Base-by-base conservation (phyloP, 2,888 invertebrate genomes). In the Ametastegia equiseti region DNA sequence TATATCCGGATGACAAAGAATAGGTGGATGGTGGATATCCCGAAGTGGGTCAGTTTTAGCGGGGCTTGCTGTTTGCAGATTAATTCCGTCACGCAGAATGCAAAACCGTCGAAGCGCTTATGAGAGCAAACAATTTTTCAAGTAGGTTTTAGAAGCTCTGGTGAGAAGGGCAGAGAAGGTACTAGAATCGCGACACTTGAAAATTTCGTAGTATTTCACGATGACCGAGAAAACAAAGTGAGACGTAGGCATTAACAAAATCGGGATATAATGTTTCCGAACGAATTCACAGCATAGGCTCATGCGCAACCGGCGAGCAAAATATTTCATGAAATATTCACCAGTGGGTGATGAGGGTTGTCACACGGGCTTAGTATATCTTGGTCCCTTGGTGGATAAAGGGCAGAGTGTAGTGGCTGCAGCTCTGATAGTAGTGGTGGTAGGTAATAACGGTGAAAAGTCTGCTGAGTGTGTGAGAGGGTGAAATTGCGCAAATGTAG, bases 271-370 rank as follows among this genome's bases (percentile, higher is more conserved):
- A 47, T 60, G 73, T 54, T 45, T 36, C 27, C 36, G 23, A 36
- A 73, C 80, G 73, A 73, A 30, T 75, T 67, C 30, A 80, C 27
- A 60, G 60, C 15, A 30, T 50, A 47, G 63, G 69, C 33, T n/a
- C 39, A 42, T 39, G 63, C 57, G 67, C n/a, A 63, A 50, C 23
- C 30, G 15, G 75, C 42, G 73, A 57, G 33, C 33, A 75, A 75
- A 75, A 75, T 75, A 75, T 75, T 75, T 75, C 80, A 81, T 86
- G 83, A 86, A 86, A 86, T 86, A 86, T 86, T 86, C 83, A 86
- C 84, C 83, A 65, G 82, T 84, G 83, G 84, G 84, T 86, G 86
- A 86, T 83, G 86, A 86, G 85, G 80, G 80, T 75, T 75, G 75
- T 75, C 33, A n/a, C 75, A 36, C 19, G 71, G 54, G 75, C 36